Conservation (phyloP, 2,113 vertebrate species). For the Anolis carolinensis region DNA sequence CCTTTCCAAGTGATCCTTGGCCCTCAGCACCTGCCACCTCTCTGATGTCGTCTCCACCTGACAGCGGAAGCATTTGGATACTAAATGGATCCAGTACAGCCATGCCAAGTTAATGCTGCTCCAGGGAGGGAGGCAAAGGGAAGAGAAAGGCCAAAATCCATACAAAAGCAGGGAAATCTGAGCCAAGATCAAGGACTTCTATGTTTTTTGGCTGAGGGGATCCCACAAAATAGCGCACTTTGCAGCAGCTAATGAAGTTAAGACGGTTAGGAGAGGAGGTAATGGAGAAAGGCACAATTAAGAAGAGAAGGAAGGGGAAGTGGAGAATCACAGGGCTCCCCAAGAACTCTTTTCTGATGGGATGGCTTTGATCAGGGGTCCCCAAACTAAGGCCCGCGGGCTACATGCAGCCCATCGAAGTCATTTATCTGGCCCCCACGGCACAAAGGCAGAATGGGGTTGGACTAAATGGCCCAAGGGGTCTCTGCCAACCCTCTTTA, state of each 20-base stretch:
- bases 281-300: neutral
- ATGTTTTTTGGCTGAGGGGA: slow-evolving; percentile 1
- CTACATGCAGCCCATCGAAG: no score
- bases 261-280: slow-evolving; percentile 38
- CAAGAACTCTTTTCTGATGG: neutral
- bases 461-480: no score
- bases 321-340: neutral
- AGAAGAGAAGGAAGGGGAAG: neutral
- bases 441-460: no score
- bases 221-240: slow-evolving; percentile 26
- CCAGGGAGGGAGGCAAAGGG: neutral
- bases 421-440: no score
- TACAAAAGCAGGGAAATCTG: slow-evolving; percentile 6
- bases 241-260: slow-evolving; percentile 42
- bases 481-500: no score
- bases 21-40: neutral
- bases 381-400: no score
- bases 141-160: neutral
- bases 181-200: slow-evolving; percentile 43
- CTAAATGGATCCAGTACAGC: neutral
- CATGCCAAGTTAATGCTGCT: slow-evolving; percentile 32
- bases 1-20: neutral
- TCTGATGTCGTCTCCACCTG: neutral
- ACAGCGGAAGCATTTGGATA: neutral
- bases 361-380: no score